Percentiles rank a stretch among this genome's conserved stretches.
phyloP scores from a whole-genome alignment of 30 jellyfish, hydroid and myxozoan genomes.

The Pelagia noctiluca region DNA sequence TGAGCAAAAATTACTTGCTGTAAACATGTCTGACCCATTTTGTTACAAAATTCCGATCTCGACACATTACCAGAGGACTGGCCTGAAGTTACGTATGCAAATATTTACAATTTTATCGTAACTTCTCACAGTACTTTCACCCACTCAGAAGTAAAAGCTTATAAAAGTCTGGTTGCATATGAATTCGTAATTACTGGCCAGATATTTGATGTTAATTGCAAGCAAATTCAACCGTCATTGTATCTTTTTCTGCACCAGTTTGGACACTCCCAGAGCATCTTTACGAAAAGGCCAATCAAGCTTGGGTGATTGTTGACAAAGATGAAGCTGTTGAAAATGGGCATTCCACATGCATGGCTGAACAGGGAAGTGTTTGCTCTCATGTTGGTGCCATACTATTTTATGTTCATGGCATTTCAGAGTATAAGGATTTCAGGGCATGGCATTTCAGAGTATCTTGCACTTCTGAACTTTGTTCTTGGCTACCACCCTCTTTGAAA shows the following conservation, averaged over 20 bases:
- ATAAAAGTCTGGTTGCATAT: conserved; percentile 15
- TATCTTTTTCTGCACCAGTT: not conserved
- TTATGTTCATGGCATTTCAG: conserved; percentile 34
- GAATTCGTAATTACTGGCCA: conserved; percentile 18
- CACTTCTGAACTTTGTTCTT: conserved; percentile 11
- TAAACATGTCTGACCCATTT: too few relatives aligned
- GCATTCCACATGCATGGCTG: conserved; percentile 59
- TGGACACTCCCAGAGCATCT: conserved; percentile 16
- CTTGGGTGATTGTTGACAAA: too few relatives aligned
- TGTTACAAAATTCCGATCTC: too few relatives aligned
- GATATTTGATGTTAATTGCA: conserved; percentile 14
- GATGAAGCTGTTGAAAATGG: conserved; percentile 21
- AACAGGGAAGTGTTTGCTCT: conserved; percentile 24
- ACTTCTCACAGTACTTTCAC: too few relatives aligned
- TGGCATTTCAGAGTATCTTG: conserved; percentile 13
- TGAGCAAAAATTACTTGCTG: too few relatives aligned
- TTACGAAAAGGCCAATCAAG: not conserved
- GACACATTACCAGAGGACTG: too few relatives aligned
- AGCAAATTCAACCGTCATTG: too few relatives aligned
- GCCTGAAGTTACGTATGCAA: too few relatives aligned
- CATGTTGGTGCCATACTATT: too few relatives aligned
- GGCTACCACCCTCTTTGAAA: too few relatives aligned
- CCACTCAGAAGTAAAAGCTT: conserved; percentile 1
- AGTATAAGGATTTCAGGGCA: conserved; percentile 4
- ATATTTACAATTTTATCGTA: too few relatives aligned